A percentile compares a stretch with the other conserved stretches of the same genome.
phyloP scores from a whole-genome alignment of 1,140 invertebrate genomes.

The Drosophila guanche region DNA sequence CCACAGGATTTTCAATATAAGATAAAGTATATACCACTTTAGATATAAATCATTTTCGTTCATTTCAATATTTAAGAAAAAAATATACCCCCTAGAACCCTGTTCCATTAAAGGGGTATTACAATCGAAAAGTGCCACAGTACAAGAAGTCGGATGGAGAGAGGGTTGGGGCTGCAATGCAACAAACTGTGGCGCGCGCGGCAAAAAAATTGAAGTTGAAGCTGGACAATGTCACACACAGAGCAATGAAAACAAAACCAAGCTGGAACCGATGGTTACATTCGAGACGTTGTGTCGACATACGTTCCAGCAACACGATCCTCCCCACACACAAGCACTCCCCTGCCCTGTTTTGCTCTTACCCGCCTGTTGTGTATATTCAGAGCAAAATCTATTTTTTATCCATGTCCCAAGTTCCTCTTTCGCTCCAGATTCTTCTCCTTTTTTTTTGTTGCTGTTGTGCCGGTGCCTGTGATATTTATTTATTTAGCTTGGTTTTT shows the following conservation, averaged over 20 bases:
- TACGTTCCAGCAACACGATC: constrained; percentile 1
- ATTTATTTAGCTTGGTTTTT: constrained; percentile 74
- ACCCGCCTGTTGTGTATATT: constrained; percentile 38
- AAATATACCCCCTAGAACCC: too few relatives aligned
- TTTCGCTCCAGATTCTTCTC: neutral
- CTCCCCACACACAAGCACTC: neutral
- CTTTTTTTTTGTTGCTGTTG: neutral
- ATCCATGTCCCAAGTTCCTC: constrained; percentile 31
- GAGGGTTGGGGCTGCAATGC: constrained; percentile 6
- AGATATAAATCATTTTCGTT: too few relatives aligned
- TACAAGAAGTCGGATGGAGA: too few relatives aligned
- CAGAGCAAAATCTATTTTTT: constrained; percentile 70
- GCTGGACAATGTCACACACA: constrained; percentile 64
- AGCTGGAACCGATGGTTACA: constrained; percentile 7
- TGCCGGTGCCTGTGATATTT: constrained; percentile 59
- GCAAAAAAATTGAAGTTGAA: constrained; percentile 24
- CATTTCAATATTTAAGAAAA: too few relatives aligned
- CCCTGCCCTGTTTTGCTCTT: neutral
- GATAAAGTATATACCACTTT: too few relatives aligned
- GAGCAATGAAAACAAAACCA: constrained; percentile 28
- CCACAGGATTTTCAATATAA: too few relatives aligned
- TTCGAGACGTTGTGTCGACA: constrained; percentile 49
- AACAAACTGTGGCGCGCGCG: constrained; percentile 33
- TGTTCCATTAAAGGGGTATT: neutral
- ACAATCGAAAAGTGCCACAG: too few relatives aligned